phyloP scores from a whole-genome alignment of 2,113 vertebrate genomes.

The Alectura lathami region DNA sequence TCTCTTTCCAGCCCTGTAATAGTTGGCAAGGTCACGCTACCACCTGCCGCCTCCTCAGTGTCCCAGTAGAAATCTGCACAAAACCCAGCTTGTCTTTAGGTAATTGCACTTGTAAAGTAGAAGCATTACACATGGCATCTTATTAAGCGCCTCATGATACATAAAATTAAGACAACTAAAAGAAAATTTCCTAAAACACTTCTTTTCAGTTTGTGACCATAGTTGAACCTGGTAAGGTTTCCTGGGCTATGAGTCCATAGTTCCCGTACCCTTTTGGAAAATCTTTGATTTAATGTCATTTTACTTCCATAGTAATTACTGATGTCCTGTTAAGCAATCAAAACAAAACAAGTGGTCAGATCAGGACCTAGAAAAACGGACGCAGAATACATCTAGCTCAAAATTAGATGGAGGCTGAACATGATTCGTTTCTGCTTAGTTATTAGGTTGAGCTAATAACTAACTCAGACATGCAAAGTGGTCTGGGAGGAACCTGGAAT shows the following conservation, averaged over 20 bases:
- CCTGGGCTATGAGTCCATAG: neutral
- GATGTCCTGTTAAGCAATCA: neutral
- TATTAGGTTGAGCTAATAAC: neutral
- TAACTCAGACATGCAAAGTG: neutral
- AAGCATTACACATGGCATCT: neutral
- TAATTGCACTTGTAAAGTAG: constrained; percentile 1
- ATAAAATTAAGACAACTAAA: constrained; percentile 15
- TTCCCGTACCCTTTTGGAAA: neutral
- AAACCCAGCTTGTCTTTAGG: constrained; percentile 3
- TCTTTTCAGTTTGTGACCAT: neutral
- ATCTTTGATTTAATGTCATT: neutral
- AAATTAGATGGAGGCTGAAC: neutral
- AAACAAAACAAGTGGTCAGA: neutral
- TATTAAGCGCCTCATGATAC: neutral
- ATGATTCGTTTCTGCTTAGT: neutral
- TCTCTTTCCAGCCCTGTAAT: neutral
- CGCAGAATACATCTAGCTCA: neutral
- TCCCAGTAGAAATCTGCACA: constrained; percentile 13
- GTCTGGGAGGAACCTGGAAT: neutral
- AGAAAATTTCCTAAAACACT: constrained; percentile 5
- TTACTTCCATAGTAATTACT: neutral
- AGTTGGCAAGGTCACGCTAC: neutral
- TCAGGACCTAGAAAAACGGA: neutral
- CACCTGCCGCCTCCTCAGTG: neutral
- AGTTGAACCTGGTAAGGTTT: neutral